Evolutionary conservation across 2,888 invertebrate species (phyloP).

Genomic region (Leistus spinibarbis): DNA sequence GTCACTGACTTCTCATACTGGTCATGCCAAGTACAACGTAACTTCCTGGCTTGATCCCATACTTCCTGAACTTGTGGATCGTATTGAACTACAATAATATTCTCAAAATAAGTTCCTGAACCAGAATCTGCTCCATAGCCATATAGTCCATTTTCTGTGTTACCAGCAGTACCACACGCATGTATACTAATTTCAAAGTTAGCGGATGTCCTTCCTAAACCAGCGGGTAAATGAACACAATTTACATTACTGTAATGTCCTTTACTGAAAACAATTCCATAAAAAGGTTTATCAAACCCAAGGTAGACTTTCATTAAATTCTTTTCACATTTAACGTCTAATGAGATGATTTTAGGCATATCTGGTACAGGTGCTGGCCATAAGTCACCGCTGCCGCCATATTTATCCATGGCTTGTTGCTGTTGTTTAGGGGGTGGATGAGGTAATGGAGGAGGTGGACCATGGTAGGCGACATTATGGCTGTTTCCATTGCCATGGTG

Average conservation of each 20-base stretch:
- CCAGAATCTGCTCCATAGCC: constrained; percentile 88
- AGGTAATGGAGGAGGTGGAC: constrained; percentile 73
- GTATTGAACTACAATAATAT: constrained; percentile 91
- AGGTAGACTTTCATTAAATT: constrained; percentile 92
- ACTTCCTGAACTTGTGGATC: constrained; percentile 94
- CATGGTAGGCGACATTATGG: constrained; percentile 70
- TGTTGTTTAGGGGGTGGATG: constrained; percentile 48
- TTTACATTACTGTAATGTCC: constrained; percentile 92
- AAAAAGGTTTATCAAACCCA: constrained; percentile 94
- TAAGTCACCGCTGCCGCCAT: constrained; percentile 67
- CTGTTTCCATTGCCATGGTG: constrained; percentile 55
- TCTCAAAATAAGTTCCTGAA: constrained; percentile 91
- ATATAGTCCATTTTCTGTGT: constrained; percentile 86
- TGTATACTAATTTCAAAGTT: constrained; percentile 92
- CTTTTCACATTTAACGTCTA: constrained; percentile 94
- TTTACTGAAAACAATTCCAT: constrained; percentile 94
- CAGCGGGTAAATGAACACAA: constrained; percentile 89
- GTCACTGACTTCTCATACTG: constrained; percentile 95
- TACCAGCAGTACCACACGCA: constrained; percentile 90
- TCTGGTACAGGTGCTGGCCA: constrained; percentile 88
- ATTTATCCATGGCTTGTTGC: constrained; percentile 55
- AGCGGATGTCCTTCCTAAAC: constrained; percentile 82
- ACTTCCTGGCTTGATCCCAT: constrained; percentile 92
- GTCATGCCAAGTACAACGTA: constrained; percentile 94
- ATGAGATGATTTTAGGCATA: constrained; percentile 90